Evolutionary conservation across 2,113 vertebrate species (phyloP).

Genomic region (Psammodynastes pulverulentus): DNA sequence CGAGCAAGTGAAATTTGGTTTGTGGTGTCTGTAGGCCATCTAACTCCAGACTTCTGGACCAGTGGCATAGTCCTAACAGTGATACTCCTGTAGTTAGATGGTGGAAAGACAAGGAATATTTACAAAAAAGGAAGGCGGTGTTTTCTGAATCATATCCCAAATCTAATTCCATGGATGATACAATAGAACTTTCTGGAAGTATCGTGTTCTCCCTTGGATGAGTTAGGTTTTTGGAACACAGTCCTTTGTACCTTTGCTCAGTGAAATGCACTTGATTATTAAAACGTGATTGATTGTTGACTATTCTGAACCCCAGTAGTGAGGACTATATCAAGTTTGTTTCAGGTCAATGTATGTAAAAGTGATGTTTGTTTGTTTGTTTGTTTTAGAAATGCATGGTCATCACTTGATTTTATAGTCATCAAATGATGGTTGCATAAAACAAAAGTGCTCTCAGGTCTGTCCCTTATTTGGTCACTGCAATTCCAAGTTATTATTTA

Average conservation of each 20-base stretch:
- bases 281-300: background rate
- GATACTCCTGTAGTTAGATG: background rate
- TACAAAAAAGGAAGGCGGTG: background rate
- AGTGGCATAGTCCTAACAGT: background rate
- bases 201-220: background rate
- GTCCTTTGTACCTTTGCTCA: background rate
- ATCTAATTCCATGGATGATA: background rate
- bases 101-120: background rate
- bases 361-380: background rate
- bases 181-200: background rate
- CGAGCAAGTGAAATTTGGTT: background rate
- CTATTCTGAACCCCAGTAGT: background rate
- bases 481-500: background rate
- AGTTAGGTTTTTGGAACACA: background rate
- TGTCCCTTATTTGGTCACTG: background rate
- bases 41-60: background rate
- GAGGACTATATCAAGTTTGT: background rate
- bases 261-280: background rate
- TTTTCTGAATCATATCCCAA: background rate
- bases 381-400: background rate
- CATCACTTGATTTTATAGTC: background rate
- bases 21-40: background rate
- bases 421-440: background rate
- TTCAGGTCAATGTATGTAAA: no score
- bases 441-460: background rate